Evolutionary conservation across 2,113 vertebrate species (phyloP).

Genomic region (Phalacrocorax pelagicus): DNA sequence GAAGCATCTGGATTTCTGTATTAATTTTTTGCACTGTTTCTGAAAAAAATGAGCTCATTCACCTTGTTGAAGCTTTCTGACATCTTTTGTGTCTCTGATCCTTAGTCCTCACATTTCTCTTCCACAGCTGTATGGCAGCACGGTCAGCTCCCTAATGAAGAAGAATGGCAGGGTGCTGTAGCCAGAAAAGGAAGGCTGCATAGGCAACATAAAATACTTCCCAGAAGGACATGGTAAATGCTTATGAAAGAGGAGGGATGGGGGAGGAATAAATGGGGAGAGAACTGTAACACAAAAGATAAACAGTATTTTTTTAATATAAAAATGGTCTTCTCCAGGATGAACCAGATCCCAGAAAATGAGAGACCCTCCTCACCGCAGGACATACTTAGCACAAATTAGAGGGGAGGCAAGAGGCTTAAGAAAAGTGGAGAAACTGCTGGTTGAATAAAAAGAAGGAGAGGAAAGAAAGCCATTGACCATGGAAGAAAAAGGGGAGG

Average conservation of each 20-base stretch:
- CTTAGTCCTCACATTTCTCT: neutral
- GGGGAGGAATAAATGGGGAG: neutral
- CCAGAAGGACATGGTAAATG: neutral
- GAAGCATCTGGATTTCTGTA: neutral
- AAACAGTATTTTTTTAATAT: neutral
- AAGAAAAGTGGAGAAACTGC: neutral
- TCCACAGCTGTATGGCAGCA: neutral
- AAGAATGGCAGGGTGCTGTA: neutral
- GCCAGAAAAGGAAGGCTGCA: neutral
- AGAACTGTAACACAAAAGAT: neutral
- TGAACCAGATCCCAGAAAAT: neutral
- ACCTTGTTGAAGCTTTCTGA: neutral
- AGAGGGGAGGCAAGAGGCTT: neutral
- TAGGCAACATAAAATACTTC: neutral
- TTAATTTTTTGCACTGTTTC: neutral
- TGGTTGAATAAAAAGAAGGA: neutral
- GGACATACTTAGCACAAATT: neutral
- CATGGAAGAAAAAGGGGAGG: neutral
- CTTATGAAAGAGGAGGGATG: neutral
- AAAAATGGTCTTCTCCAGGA: neutral
- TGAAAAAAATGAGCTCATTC: neutral
- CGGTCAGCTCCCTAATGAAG: neutral
- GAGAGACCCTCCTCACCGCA: accelerated
- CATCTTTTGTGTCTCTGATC: neutral
- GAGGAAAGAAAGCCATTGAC: neutral